Percentiles rank a stretch among this genome's conserved stretches.
phyloP scores from a whole-genome alignment of 2,797 vertebrate genomes.

The Stomatorhinus walkeri region DNA sequence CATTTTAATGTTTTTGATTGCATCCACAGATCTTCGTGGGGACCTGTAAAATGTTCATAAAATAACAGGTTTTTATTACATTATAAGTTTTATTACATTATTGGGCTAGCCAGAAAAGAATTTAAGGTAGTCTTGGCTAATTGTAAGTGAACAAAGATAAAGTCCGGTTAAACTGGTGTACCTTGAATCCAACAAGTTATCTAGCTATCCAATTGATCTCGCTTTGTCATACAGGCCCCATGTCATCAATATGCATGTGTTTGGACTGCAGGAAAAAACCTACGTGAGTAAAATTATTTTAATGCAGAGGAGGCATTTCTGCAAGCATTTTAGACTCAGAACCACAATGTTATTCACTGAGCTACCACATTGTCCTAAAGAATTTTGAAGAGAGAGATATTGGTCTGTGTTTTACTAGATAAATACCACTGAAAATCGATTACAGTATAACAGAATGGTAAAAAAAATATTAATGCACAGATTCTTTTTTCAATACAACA shows the following conservation, averaged over 20 bases:
- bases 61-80: neutral
- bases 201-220: neutral
- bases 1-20: neutral
- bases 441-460: neutral
- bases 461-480: neutral
- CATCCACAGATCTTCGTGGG: neutral
- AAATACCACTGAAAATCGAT: neutral
- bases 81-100: neutral
- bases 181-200: neutral
- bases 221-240: neutral
- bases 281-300: neutral
- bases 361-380: neutral
- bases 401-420: neutral
- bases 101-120: neutral
- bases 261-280: neutral
- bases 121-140: neutral
- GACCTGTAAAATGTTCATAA: neutral
- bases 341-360: neutral
- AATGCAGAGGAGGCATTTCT: neutral
- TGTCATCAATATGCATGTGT: neutral
- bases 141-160: neutral
- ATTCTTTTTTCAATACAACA: neutral
- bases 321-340: neutral
- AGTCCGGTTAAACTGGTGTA: neutral
- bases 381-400: neutral